phyloP scores from a whole-genome alignment of 1,140 invertebrate genomes.

The Drosophila funebris region DNA sequence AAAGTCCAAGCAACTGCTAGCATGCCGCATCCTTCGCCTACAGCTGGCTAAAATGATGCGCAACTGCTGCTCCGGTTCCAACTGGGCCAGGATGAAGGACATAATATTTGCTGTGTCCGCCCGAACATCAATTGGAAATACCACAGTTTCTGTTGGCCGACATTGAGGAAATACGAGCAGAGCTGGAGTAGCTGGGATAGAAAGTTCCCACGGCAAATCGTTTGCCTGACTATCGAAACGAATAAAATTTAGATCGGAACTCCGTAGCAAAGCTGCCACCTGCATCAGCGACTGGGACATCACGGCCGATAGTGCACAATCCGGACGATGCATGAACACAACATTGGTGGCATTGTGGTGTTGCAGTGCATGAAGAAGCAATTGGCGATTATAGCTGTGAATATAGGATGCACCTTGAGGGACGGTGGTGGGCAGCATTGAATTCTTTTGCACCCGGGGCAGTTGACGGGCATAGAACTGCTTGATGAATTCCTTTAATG shows the following conservation, averaged over 20 bases:
- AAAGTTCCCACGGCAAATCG: slow-evolving; percentile 73
- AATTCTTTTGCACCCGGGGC: slow-evolving; percentile 37
- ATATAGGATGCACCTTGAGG: slow-evolving; percentile 21
- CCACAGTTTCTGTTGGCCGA: slow-evolving; percentile 47
- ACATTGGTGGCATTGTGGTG: slow-evolving; percentile 61
- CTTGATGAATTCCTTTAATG: slow-evolving; percentile 62
- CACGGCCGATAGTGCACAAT: slow-evolving; percentile 61
- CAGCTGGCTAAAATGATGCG: slow-evolving; percentile 57
- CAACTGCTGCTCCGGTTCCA: slow-evolving; percentile 65
- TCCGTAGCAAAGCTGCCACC: slow-evolving; percentile 54
- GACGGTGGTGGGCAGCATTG: background rate
- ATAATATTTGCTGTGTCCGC: slow-evolving; percentile 65
- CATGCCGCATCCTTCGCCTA: slow-evolving; percentile 42
- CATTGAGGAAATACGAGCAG: slow-evolving; percentile 64
- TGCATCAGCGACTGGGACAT: slow-evolving; percentile 65
- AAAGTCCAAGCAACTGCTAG: slow-evolving; percentile 70
- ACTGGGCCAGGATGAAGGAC: slow-evolving; percentile 65
- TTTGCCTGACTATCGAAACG: slow-evolving; percentile 63
- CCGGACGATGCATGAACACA: slow-evolving; percentile 62
- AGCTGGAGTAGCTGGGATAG: slow-evolving; percentile 57
- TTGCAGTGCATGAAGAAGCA: slow-evolving; percentile 60
- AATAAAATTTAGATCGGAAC: slow-evolving; percentile 57
- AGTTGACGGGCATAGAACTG: slow-evolving; percentile 63
- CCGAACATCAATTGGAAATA: slow-evolving; percentile 61
- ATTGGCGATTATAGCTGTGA: slow-evolving; percentile 58